phyloP scores from a whole-genome alignment of 2,113 vertebrate genomes.

The Butorides virescens region DNA sequence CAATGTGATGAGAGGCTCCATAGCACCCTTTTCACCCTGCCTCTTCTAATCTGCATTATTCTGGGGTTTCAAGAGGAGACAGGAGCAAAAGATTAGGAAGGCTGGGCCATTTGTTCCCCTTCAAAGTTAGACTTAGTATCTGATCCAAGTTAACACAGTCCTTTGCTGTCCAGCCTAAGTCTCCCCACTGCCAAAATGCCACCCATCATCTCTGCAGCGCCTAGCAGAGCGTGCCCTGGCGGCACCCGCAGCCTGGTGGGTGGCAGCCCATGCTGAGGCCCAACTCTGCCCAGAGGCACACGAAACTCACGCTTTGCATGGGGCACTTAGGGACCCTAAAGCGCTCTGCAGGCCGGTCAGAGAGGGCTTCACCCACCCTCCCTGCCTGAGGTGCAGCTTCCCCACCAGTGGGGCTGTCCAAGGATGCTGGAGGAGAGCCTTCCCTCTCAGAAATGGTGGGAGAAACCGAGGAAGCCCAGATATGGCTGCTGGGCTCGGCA shows the following conservation, averaged over 20 bases:
- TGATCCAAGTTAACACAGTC: background rate
- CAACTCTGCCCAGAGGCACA: accelerated
- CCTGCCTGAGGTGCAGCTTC: accelerated
- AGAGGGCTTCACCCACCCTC: background rate
- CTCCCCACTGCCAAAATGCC: background rate
- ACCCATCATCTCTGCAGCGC: accelerated
- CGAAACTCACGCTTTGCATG: accelerated
- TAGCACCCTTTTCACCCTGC: background rate
- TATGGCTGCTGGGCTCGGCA: background rate
- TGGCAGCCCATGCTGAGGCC: background rate
- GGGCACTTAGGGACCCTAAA: accelerated
- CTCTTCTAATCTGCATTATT: background rate
- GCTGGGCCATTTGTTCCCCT: background rate
- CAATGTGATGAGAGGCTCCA: background rate
- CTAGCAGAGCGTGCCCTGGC: accelerated
- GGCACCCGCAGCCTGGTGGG: accelerated
- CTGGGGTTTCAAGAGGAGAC: background rate
- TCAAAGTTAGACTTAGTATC: background rate
- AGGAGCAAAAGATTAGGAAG: background rate
- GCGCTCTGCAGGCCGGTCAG: background rate
- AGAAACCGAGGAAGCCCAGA: background rate
- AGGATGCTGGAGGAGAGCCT: background rate
- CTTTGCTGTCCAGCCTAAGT: background rate
- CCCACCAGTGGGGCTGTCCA: accelerated
- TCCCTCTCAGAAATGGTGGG: background rate